Evolutionary conservation across 2,888 invertebrate genomes (phyloP), one percentile per base, ranked within the genome.

Genomic region (Allygus modestus): DNA sequence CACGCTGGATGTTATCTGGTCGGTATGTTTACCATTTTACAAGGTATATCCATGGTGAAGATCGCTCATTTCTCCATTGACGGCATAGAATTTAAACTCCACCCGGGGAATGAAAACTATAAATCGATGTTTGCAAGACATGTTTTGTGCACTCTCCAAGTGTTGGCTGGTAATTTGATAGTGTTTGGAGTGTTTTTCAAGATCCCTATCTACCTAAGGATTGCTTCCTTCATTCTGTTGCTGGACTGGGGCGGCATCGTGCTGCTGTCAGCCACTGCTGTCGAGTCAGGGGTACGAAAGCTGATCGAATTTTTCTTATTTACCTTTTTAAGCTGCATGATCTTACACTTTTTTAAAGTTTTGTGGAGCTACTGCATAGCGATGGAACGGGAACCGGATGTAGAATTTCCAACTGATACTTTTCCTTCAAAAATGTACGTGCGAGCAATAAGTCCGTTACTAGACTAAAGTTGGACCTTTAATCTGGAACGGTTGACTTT

Each of bases 341-440:
- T 54, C 54, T 54, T 54, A 23, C 54, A 54, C 23, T 54, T 54
- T 54, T 54, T 54, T 20, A 54, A 54, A 23, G 54, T 54, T 23
- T 54, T 54, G 54, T 54, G 54, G 54, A 54, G 54, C 23, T 54
- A 23, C 54, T 54, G 65, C n/a, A 65, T 65, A 9, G 2, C 4
- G 15, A 65, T 65, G 65, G 65, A 65, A 15, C 9, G 65, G 65
- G 65, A 65, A 28, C 65, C 65, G 5, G 54, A 54, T 1, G 31
- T 65, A 28, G 28, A 11, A 15, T 65, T 28, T 28, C 31, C 65
- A 15, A 65, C 65, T 11, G 65, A 65, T 31, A 65, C 65, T 17
- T 28, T 65, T 28, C 65, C 31, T 28, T 31, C 65, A 15, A 65
- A 54, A 11, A 54, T 54, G 54, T 54, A 54, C 23, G 23, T 54